phyloP scores from a whole-genome alignment of 2,113 vertebrate genomes.

The Abramis brama region DNA sequence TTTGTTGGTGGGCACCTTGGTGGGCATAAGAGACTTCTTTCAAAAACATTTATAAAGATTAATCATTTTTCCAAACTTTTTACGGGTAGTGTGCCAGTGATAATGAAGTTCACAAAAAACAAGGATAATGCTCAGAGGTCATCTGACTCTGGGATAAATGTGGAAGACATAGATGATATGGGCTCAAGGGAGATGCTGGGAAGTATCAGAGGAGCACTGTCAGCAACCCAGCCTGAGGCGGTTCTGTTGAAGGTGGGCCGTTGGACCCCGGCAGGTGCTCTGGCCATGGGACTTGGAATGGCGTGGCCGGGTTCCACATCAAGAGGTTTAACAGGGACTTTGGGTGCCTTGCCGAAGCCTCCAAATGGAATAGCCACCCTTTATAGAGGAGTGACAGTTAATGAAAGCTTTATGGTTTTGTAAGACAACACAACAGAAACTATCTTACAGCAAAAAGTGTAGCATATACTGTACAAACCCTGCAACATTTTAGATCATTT shows the following conservation, averaged over 20 bases:
- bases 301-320: slow-evolving; percentile 77
- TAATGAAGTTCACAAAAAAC: not conserved
- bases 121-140: slow-evolving; percentile 82
- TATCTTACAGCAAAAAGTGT: not conserved
- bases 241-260: slow-evolving; percentile 93
- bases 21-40: not conserved
- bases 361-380: slow-evolving; percentile 95
- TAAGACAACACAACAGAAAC: not conserved
- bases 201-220: slow-evolving; percentile 75
- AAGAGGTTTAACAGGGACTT: slow-evolving; percentile 78
- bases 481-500: not conserved
- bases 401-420: not conserved
- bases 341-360: slow-evolving; percentile 87
- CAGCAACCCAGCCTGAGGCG: slow-evolving; percentile 86
- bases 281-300: slow-evolving; percentile 75
- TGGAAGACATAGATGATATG: slow-evolving; percentile 3
- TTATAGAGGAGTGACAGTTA: slow-evolving; percentile 58
- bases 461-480: not conserved
- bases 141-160: slow-evolving; percentile 87
- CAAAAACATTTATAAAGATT: not conserved
- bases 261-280: slow-evolving; percentile 72
- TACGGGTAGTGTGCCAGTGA: not conserved
- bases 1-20: too few relatives aligned
- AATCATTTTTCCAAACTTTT: not conserved
- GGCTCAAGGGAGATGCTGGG: slow-evolving; percentile 72